phyloP scores from a whole-genome alignment of 2,888 invertebrate species.

The Euspilapteryx auroguttella region DNA sequence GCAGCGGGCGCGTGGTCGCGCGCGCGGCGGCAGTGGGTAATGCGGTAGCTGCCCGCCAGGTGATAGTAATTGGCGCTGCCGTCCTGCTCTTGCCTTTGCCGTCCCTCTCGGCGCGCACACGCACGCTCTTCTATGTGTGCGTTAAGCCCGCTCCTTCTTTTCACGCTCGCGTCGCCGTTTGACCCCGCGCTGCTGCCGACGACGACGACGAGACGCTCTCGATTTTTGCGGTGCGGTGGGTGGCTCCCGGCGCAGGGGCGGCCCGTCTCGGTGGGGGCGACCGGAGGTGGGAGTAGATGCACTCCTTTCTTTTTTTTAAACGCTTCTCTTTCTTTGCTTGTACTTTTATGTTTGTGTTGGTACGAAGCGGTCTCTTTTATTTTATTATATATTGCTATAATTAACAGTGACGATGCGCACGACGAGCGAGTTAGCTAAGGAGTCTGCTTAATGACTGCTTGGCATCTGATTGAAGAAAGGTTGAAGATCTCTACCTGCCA shows the following conservation, averaged over 20 bases:
- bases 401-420: conserved; percentile 55
- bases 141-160: conserved; percentile 53
- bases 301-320: conserved; percentile 58
- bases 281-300: conserved; percentile 52
- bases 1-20: conserved; percentile 62
- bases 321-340: conserved; percentile 60
- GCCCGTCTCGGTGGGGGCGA: conserved; percentile 43
- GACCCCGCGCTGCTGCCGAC: conserved; percentile 55
- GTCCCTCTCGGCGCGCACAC: conserved; percentile 57
- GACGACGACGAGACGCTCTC: too few species aligned
- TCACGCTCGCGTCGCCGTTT: conserved; percentile 59
- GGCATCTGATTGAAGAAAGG: conserved; percentile 52
- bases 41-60: conserved; percentile 66
- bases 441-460: conserved; percentile 51
- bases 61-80: conserved; percentile 65
- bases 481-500: too few species aligned
- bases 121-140: conserved; percentile 35
- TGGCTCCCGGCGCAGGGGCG: conserved; percentile 61
- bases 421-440: conserved; percentile 42
- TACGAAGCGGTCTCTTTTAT: conserved; percentile 56
- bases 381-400: conserved; percentile 57
- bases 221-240: conserved; percentile 68
- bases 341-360: conserved; percentile 55
- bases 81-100: conserved; percentile 52
- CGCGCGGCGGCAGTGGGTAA: conserved; percentile 63